These are phyloP conservation scores for Bergia sp. DNA, from an alignment of 92 coral and sea anemone species.

Conservation along the genomic window DNA sequence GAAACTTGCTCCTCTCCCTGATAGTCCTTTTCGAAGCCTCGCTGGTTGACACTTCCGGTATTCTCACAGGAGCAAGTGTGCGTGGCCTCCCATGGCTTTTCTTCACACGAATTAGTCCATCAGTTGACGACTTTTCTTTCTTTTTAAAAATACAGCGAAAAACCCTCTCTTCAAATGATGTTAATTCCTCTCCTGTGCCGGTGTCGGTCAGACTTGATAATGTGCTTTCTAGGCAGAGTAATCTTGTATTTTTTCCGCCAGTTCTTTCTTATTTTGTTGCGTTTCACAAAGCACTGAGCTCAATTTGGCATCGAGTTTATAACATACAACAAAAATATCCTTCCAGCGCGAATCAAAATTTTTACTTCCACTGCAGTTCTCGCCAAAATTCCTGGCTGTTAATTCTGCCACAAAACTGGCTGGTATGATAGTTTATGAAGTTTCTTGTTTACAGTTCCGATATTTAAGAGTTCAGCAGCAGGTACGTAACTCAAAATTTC, in stretches of 20 bases:
- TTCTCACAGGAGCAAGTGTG: not conserved
- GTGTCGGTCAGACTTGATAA: not conserved
- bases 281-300: no score
- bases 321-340: no score
- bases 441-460: no score
- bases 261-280: not conserved
- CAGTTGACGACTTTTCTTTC: not conserved
- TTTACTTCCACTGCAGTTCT: no score
- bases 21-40: not conserved
- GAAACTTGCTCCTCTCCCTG: conserved; percentile 2
- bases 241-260: not conserved
- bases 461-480: no score
- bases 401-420: no score
- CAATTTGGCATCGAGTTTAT: no score
- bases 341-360: no score
- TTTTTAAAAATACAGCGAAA: not conserved
- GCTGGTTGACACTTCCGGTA: conserved; percentile 1
- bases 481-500: no score
- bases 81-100: conserved; percentile 22
- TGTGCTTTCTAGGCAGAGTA: not conserved
- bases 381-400: no score
- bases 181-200: not conserved
- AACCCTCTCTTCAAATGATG: conserved; percentile 2
- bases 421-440: no score
- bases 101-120: conserved; percentile 19